Base-by-base conservation (phyloP, 2,888 invertebrate genomes). In the Lucinisca nassula region DNA sequence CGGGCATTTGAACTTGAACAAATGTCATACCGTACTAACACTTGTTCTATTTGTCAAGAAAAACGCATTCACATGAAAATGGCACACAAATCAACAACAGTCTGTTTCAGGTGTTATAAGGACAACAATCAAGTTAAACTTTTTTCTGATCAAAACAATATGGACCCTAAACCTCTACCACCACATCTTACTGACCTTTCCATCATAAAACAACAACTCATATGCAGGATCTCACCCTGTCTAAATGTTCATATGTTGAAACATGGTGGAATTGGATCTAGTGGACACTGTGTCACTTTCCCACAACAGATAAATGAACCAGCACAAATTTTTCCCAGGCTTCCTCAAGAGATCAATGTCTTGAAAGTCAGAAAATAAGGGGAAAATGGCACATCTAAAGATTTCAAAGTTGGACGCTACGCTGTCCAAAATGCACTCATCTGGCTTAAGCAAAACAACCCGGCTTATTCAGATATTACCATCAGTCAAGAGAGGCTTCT, bases 381-480 rank as follows among this genome's bases (percentile, higher is more conserved):
- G 3, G 70, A 82, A 88, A 84, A 85, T 79, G 82, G 72, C 40
- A 75, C 67, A 14, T 58, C 49, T 14, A 88, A 87, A 77, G 86
- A 86, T n/a, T 87, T 83, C 70, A 40, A 24, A 30, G 88, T 89
- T 14, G 79, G 82, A 6, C 38, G 90, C 14, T 72, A 45, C 21
- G 85, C 0, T 78, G 77, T 90, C 67, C 49, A 90, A 79, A 4
- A 27, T 30, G 86, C 84, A 24, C 49, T 90, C n/a, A 14, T n/a
- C 8, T 90, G 90, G 90, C 61, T 90, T n/a, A 75, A 87, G 55
- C n/a, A 51, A 72, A 83, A 90, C 51, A 86, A 90, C 77, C 82
- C 88, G 37, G 84, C 84, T 27, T 91, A 88, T 51, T 35, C 32
- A 24, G 90, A 86, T 35, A 88, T 90, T 21, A 80, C 35, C 17